These are phyloP conservation scores for Philereme transversata DNA, from an alignment of 2,888 invertebrate genomes.

Conservation along the genomic window DNA sequence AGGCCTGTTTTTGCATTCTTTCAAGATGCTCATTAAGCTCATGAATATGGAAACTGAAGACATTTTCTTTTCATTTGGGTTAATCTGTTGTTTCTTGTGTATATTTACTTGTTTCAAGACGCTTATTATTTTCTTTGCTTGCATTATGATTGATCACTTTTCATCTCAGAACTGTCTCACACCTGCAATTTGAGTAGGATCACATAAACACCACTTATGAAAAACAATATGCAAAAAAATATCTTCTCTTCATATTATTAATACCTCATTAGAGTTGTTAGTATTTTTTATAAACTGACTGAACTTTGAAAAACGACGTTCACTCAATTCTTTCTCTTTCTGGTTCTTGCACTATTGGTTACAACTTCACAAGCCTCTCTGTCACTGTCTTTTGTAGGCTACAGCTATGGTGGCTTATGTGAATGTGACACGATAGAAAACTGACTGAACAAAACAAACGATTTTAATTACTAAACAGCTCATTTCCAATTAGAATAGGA, in stretches of 20 bases:
- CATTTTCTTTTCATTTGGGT: constrained; percentile 26
- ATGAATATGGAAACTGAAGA: constrained; percentile 22
- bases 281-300: too few relatives aligned
- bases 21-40: constrained; percentile 17
- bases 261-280: too few relatives aligned
- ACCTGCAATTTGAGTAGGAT: constrained; percentile 11
- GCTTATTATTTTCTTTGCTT: constrained; percentile 6
- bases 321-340: too few relatives aligned
- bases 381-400: too few relatives aligned
- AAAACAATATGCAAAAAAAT: constrained; percentile 7
- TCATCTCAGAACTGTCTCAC: constrained; percentile 21
- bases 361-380: too few relatives aligned
- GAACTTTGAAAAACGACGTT: too few relatives aligned
- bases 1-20: constrained; percentile 8
- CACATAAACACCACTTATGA: not conserved
- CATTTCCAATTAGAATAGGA: not conserved
- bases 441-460: not conserved
- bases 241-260: not conserved
- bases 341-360: too few relatives aligned
- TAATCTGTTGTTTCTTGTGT: constrained; percentile 18
- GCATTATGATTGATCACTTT: constrained; percentile 32
- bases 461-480: not conserved
- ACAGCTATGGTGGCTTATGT: too few relatives aligned
- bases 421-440: too few relatives aligned
- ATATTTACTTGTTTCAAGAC: not conserved